Conservation (phyloP, 1,140 invertebrate genomes). For the Brachystomella parvula region DNA sequence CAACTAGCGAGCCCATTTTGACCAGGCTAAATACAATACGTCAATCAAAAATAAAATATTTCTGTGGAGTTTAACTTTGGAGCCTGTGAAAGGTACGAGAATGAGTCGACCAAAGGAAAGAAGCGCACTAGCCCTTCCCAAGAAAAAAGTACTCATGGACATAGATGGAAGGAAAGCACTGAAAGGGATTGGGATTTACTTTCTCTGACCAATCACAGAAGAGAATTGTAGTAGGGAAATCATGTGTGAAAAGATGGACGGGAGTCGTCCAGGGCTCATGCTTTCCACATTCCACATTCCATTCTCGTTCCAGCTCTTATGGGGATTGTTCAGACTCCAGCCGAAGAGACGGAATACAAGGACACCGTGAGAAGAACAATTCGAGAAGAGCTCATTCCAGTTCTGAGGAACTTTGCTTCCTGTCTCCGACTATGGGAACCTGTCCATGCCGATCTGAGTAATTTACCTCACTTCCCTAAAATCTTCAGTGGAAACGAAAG, state of each 20-base stretch:
- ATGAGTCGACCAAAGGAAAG: conserved; percentile 39
- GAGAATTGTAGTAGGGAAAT: conserved; percentile 63
- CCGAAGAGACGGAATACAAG: conserved; percentile 58
- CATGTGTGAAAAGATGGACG: conserved; percentile 74
- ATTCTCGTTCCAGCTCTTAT: conserved; percentile 68
- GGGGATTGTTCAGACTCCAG: conserved; percentile 63
- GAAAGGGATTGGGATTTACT: conserved; percentile 77
- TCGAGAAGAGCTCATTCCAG: conserved; percentile 69
- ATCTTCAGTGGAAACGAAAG: conserved; percentile 29
- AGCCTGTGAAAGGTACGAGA: conserved; percentile 23
- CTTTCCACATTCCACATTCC: conserved; percentile 69
- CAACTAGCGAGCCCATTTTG: too few species aligned
- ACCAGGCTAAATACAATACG: too few species aligned
- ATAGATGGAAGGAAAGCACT: conserved; percentile 68
- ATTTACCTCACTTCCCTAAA: conserved; percentile 22
- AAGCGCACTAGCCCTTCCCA: conserved; percentile 41
- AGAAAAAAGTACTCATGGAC: conserved; percentile 76
- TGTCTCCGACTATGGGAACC: conserved; percentile 58
- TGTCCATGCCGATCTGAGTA: conserved; percentile 29
- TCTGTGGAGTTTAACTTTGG: too few species aligned
- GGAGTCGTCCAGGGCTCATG: conserved; percentile 67
- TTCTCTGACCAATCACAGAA: conserved; percentile 80
- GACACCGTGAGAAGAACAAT: conserved; percentile 64
- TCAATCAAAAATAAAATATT: too few species aligned
- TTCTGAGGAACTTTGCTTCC: conserved; percentile 72